Evolutionary conservation across 2,797 vertebrate species (phyloP).

Genomic region (Benthosema pterotum): DNA sequence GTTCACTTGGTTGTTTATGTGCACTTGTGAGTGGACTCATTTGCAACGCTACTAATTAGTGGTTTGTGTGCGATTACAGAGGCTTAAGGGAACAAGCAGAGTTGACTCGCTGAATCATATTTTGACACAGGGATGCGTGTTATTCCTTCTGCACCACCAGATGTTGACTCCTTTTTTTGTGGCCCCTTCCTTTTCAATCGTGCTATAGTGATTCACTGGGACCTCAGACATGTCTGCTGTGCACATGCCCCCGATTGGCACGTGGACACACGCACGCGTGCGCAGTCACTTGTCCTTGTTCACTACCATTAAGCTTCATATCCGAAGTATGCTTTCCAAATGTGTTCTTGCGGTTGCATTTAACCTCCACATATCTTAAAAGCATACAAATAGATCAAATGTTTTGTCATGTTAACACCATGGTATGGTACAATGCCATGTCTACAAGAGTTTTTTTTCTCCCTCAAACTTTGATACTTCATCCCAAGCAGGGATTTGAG

Average conservation of each 20-base stretch:
- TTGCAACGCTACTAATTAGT: conserved; percentile 73
- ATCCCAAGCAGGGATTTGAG: too few species aligned
- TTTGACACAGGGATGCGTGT: conserved; percentile 45
- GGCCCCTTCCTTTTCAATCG: conserved; percentile 29
- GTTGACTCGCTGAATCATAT: conserved; percentile 63
- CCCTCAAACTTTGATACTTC: too few species aligned
- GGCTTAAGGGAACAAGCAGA: conserved; percentile 45
- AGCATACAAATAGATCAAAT: too few species aligned
- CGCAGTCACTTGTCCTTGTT: not conserved
- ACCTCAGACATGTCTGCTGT: conserved; percentile 28
- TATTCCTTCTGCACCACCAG: too few species aligned
- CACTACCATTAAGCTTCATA: conserved; percentile 7
- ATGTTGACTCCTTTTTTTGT: conserved; percentile 36
- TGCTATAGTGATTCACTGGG: too few species aligned
- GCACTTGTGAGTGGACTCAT: conserved; percentile 65
- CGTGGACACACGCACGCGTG: conserved; percentile 1
- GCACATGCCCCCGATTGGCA: conserved; percentile 38
- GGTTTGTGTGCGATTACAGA: conserved; percentile 70
- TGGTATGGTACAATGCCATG: too few species aligned
- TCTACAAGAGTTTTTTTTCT: too few species aligned
- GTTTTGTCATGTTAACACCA: too few species aligned
- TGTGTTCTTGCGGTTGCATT: too few species aligned
- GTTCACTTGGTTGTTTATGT: conserved; percentile 65
- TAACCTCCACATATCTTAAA: too few species aligned
- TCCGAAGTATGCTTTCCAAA: conserved; percentile 19